Percentiles rank a stretch among this genome's conserved stretches.
phyloP scores from a whole-genome alignment of 2,113 vertebrate genomes.

The Paradoxurus hermaphroditus region DNA sequence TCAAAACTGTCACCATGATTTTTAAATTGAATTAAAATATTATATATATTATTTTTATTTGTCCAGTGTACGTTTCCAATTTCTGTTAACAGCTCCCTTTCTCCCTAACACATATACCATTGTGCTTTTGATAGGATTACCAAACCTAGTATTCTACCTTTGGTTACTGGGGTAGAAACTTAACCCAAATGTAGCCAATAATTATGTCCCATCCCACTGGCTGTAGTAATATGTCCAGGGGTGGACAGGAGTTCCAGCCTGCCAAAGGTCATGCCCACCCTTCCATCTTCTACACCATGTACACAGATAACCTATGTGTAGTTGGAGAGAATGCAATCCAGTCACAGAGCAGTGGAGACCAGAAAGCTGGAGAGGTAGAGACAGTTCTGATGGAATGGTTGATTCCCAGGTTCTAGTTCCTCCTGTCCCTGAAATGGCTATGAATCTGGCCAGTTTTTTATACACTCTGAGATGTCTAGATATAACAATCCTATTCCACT shows the following conservation, averaged over 20 bases:
- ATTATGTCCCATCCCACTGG: not conserved
- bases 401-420: not conserved
- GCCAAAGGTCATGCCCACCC: not conserved
- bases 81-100: not conserved
- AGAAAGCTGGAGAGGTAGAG: not conserved
- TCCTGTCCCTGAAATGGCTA: not conserved
- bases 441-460: not conserved
- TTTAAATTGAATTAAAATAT: conserved; percentile 16
- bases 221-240: not conserved
- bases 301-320: not conserved
- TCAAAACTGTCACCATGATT: not conserved
- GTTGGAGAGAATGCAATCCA: not conserved
- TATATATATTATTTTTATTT: not conserved
- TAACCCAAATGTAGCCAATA: not conserved
- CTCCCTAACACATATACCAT: not conserved
- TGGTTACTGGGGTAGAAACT: not conserved
- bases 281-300: not conserved
- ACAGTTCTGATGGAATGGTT: not conserved
- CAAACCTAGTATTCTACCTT: not conserved
- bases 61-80: not conserved
- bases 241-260: not conserved
- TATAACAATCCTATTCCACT: not conserved
- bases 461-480: not conserved
- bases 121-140: not conserved
- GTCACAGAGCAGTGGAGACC: not conserved